Base-by-base conservation (phyloP, 2,888 invertebrate genomes). In the Nebria salina region DNA sequence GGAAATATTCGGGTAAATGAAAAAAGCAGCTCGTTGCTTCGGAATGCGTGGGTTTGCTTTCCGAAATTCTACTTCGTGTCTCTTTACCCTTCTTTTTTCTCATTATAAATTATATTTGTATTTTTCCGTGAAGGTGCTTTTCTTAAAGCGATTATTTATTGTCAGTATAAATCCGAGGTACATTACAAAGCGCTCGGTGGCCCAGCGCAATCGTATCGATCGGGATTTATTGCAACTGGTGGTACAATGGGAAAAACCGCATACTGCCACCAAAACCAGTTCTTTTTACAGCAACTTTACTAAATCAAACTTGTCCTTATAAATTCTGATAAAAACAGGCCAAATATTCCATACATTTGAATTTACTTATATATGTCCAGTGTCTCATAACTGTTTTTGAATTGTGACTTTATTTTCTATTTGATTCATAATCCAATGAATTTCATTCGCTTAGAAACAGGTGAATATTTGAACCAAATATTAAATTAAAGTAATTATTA, bases 61-160 rank as follows among this genome's bases (percentile, higher is more conserved):
- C 26, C 70, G 70, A 70, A 70, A 25, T 70, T 70, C 70, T 89
- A 89, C 89, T 89, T 88, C 88, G 87, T 88, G 89, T 87, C 87
- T 54, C 8, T 8, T 54, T 13, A 20, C 13, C 54, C 8, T 87
- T 86, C 85, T 88, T 89, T 89, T 89, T 89, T 89, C 89, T 90
- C 89, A 89, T 89, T 90, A 90, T 90, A 90, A 81, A 81, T 81
- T 81, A 81, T 81, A 76, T 76, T 76, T 81, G 81, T 81, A 81
- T 81, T 81, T 80, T 81, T 72, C 76, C 76, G 72, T 72, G 76
- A 65, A 81, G 76, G 76, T 81, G n/a, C 76, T 76, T 81, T 78
- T 76, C 81, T 81, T 76, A 76, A 76, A 76, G 70, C 76, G 72
- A 76, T 81, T 81, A 81, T 81, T 81, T 81, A 81, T 81, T 76